A percentile compares a stretch with the other conserved stretches of the same genome.
phyloP scores from a whole-genome alignment of 30 jellyfish, hydroid and myxozoan species.

The Hydractinia symbiolongicarpus region DNA sequence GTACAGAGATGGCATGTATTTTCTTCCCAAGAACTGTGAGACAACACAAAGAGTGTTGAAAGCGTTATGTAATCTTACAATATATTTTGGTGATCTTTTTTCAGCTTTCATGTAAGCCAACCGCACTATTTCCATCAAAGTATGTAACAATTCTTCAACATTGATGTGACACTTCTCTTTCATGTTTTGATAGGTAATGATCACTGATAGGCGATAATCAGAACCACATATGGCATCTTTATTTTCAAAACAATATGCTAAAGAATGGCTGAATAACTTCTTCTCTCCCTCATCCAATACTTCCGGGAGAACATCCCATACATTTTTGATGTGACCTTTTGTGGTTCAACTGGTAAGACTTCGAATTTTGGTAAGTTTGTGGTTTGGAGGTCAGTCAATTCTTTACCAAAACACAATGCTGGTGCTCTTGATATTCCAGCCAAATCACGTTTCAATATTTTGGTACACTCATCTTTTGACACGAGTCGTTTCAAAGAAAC shows the following conservation, averaged over 20 bases:
- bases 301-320: conserved; percentile 6
- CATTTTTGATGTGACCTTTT: neutral
- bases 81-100: no score
- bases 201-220: neutral
- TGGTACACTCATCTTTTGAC: no score
- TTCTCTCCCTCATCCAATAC: neutral
- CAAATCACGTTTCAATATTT: neutral
- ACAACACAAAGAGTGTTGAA: no score
- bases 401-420: conserved; percentile 2
- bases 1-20: no score
- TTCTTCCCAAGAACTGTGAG: no score
- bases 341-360: neutral
- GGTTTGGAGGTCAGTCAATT: neutral
- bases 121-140: no score
- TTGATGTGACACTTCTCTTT: no score
- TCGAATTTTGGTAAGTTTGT: neutral
- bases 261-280: neutral
- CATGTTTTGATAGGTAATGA: no score
- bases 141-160: no score
- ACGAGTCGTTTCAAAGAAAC: no score
- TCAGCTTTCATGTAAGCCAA: no score
- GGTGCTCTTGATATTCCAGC: conserved; percentile 7
- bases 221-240: neutral
- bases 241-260: neutral
- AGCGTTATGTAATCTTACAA: no score